Evolutionary conservation across 2,888 invertebrate genomes (phyloP).

Genomic region (Augiades crinisus): DNA sequence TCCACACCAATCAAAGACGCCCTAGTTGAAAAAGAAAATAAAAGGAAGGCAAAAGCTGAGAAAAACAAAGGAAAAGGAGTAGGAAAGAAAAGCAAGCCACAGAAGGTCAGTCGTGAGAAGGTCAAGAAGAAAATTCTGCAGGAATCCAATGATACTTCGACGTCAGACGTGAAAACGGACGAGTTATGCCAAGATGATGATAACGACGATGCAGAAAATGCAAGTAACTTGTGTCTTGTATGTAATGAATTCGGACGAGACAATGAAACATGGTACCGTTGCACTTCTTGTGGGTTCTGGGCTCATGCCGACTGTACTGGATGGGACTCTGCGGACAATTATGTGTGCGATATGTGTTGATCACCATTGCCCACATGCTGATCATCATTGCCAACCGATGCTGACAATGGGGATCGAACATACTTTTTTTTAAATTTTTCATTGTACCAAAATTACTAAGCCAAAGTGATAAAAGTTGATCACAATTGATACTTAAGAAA

Average conservation of each 20-base stretch:
- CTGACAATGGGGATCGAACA: conserved; percentile 30
- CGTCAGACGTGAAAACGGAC: conserved; percentile 24
- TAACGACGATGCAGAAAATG: conserved; percentile 23
- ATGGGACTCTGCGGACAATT: conserved; percentile 20
- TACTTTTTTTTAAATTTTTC: conserved; percentile 16
- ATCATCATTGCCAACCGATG: conserved; percentile 31
- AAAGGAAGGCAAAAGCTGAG: conserved; percentile 29
- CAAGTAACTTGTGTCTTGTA: conserved; percentile 23
- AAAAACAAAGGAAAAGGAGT: conserved; percentile 28
- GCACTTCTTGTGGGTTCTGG: conserved; percentile 33
- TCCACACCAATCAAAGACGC: conserved; percentile 32
- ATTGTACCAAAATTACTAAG: conserved; percentile 29
- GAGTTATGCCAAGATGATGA: conserved; percentile 26
- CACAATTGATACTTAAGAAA: conserved; percentile 31
- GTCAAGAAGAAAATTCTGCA: conserved; percentile 34
- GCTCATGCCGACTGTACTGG: conserved; percentile 31
- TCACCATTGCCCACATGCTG: conserved; percentile 31
- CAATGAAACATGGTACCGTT: conserved; percentile 32
- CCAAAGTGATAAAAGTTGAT: conserved; percentile 33
- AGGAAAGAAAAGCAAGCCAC: conserved; percentile 32
- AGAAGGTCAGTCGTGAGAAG: conserved; percentile 27
- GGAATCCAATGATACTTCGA: conserved; percentile 30
- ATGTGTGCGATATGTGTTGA: conserved; percentile 30
- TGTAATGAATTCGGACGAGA: conserved; percentile 29
- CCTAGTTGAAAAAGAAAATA: conserved; percentile 33